phyloP scores from a whole-genome alignment of 2,113 vertebrate genomes.

The Tor tambroides region DNA sequence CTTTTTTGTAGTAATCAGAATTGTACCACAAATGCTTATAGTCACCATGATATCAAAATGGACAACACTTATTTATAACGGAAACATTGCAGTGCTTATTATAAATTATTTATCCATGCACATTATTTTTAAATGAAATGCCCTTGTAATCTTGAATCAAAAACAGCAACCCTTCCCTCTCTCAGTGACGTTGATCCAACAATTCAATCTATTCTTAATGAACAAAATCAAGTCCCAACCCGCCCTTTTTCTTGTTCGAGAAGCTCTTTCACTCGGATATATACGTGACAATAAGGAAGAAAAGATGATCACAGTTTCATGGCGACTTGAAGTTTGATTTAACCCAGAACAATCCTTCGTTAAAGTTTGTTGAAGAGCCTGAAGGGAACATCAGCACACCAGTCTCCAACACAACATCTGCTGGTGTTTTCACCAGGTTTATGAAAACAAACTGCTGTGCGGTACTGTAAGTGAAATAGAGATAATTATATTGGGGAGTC shows the following conservation, averaged over 20 bases:
- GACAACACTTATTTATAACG: too few relatives aligned
- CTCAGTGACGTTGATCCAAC: not conserved
- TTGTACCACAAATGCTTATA: too few relatives aligned
- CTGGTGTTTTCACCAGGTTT: not conserved
- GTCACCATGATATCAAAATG: too few relatives aligned
- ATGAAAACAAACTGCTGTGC: not conserved
- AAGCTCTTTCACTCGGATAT: not conserved
- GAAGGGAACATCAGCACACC: not conserved
- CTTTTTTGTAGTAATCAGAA: too few relatives aligned
- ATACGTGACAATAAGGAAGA: not conserved
- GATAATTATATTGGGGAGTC: not conserved
- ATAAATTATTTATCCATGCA: too few relatives aligned
- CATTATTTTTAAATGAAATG: too few relatives aligned
- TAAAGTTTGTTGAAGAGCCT: not conserved
- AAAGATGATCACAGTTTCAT: not conserved
- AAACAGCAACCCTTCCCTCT: too few relatives aligned
- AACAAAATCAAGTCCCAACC: not conserved
- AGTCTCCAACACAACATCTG: not conserved
- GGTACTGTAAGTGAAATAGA: not conserved
- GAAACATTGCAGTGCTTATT: too few relatives aligned
- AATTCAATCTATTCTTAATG: not conserved
- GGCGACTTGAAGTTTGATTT: not conserved
- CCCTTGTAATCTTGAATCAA: too few relatives aligned
- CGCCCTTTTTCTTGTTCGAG: not conserved
- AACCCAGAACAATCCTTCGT: not conserved